Conservation (phyloP, 2,797 vertebrate genomes). For the Platyrinchus mystaceus region DNA sequence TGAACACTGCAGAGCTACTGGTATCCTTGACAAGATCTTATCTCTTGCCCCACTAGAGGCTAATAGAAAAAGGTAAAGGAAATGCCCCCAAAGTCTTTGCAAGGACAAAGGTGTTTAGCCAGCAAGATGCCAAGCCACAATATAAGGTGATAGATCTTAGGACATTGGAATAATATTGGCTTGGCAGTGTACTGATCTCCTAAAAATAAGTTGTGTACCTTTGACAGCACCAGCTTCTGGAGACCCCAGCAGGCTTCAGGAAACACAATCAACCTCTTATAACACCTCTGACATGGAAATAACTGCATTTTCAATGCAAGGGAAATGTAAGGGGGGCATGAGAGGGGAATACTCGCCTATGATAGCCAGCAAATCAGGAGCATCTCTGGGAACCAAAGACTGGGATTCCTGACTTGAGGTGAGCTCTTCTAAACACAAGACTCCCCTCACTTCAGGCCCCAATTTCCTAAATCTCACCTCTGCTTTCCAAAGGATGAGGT, state of each 20-base stretch:
- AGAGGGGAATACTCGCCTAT: not conserved
- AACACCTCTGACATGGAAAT: not conserved
- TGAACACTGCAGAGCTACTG: not conserved
- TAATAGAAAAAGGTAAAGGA: not conserved
- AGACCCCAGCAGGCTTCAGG: not conserved
- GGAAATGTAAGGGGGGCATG: not conserved
- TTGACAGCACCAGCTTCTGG: not conserved
- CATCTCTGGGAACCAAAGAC: not conserved
- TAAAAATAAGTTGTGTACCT: not conserved
- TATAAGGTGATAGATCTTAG: fast-evolving
- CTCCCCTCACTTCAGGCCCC: not conserved
- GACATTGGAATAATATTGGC: not conserved
- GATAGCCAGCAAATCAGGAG: not conserved
- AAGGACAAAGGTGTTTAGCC: not conserved
- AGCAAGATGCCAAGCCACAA: not conserved
- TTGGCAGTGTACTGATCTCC: not conserved
- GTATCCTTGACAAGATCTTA: not conserved
- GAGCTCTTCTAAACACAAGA: not conserved
- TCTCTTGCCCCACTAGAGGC: not conserved
- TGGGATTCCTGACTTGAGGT: not conserved
- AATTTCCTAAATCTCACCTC: not conserved
- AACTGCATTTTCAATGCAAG: not conserved
- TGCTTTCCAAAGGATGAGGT: not conserved
- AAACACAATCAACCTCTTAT: not conserved
- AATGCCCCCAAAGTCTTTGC: not conserved